Evolutionary conservation across 2,797 vertebrate genomes (phyloP).

Genomic region (Caiman crocodilus): DNA sequence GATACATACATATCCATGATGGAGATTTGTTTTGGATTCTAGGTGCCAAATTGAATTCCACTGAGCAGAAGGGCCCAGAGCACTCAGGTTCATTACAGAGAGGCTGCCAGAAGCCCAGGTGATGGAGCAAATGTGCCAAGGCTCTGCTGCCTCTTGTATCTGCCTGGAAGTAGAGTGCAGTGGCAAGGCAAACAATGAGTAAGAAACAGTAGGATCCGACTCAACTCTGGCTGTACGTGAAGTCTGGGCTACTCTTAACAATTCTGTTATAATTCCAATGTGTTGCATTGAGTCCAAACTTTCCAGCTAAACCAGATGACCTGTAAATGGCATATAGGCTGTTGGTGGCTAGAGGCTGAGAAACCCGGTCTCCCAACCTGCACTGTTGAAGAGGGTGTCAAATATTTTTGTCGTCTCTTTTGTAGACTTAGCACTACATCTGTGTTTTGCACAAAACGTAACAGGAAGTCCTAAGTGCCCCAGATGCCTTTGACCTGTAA

Average conservation of each 20-base stretch:
- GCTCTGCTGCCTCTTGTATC: neutral
- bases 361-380: neutral
- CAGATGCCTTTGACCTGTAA: constrained; percentile 41
- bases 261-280: constrained; percentile 35
- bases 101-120: constrained; percentile 9
- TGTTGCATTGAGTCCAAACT: constrained; percentile 61
- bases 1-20: neutral
- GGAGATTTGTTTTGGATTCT: neutral
- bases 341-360: constrained; percentile 11
- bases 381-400: constrained; percentile 38
- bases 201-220: neutral
- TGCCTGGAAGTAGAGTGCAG: neutral
- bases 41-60: constrained; percentile 4
- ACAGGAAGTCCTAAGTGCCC: constrained; percentile 31
- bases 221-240: neutral
- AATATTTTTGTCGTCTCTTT: constrained; percentile 49
- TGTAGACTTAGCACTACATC: constrained; percentile 62
- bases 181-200: neutral
- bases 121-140: neutral
- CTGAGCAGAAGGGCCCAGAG: neutral
- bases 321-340: constrained; percentile 10
- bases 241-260: neutral
- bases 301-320: constrained; percentile 38
- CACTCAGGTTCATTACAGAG: neutral
- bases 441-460: constrained; percentile 55